These are phyloP conservation scores for Carettochelys insculpta DNA, from an alignment of 2,113 vertebrate species.

Conservation along the genomic window DNA sequence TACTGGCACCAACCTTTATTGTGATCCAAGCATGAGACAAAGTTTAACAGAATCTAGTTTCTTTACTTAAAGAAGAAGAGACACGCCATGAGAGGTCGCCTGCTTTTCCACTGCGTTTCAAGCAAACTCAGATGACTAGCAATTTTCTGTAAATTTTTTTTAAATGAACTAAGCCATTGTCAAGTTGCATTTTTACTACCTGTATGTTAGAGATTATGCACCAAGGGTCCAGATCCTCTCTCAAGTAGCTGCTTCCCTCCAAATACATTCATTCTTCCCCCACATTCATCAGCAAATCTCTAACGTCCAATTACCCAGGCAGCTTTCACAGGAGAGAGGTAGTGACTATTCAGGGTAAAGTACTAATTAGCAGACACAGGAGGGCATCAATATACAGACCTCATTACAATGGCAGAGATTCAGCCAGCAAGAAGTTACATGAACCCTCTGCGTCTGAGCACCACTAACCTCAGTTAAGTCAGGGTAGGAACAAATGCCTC, in stretches of 20 bases:
- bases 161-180: rapidly evolving
- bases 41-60: not conserved
- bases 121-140: not conserved
- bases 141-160: not conserved
- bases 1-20: not conserved
- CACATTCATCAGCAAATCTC: not conserved
- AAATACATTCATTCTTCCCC: not conserved
- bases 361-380: not conserved
- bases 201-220: not conserved
- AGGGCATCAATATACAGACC: not conserved
- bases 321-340: not conserved
- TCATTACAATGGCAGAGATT: not conserved
- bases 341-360: not conserved
- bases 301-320: not conserved
- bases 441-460: rapidly evolving
- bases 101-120: not conserved
- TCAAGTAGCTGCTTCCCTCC: not conserved
- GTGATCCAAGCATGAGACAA: not conserved
- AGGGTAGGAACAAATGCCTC: rapidly evolving
- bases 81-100: too few species aligned
- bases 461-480: not conserved
- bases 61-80: not conserved
- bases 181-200: rapidly evolving
- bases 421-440: rapidly evolving
- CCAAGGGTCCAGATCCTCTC: not conserved